phyloP scores from a whole-genome alignment of 2,797 vertebrate genomes.

The Sebastes umbrosus region DNA sequence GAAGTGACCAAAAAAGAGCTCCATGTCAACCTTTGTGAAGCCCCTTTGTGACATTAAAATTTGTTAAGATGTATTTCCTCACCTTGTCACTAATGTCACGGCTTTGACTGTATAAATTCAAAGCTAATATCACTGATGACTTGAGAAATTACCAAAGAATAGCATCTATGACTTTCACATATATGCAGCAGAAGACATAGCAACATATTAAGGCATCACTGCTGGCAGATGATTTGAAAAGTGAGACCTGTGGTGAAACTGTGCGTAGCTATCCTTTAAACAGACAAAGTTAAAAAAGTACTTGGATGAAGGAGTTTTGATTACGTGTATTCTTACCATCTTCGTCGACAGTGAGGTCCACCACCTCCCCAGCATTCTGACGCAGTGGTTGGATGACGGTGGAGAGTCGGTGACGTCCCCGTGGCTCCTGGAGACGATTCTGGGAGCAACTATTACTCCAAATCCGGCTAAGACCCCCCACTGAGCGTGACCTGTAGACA shows the following conservation, averaged over 20 bases:
- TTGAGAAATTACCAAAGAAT: background rate
- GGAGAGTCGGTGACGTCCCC: conserved; percentile 91
- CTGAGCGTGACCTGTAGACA: conserved; percentile 88
- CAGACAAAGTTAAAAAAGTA: background rate
- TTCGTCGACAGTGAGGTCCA: conserved; percentile 98
- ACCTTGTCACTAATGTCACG: background rate
- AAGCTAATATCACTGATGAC: background rate
- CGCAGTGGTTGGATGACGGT: conserved; percentile 97
- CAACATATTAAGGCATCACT: background rate
- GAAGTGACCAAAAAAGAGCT: background rate
- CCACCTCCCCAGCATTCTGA: conserved; percentile 95
- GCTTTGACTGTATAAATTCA: background rate
- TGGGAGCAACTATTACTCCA: conserved; percentile 93
- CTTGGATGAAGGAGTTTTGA: background rate
- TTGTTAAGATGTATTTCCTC: background rate
- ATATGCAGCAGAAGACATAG: background rate
- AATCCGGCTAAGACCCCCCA: conserved; percentile 88
- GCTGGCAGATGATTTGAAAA: background rate
- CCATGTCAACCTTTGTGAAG: background rate
- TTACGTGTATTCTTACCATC: conserved; percentile 84
- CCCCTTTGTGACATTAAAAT: background rate
- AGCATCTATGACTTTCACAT: background rate
- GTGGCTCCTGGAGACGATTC: conserved; percentile 87
- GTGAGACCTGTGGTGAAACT: background rate
- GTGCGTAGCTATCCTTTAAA: background rate